A percentile compares a stretch with the other conserved stretches of the same genome.
These are phyloP conservation scores for Mercenaria mercenaria DNA, from an alignment of 1,140 invertebrate genomes.

Conservation along the genomic window DNA sequence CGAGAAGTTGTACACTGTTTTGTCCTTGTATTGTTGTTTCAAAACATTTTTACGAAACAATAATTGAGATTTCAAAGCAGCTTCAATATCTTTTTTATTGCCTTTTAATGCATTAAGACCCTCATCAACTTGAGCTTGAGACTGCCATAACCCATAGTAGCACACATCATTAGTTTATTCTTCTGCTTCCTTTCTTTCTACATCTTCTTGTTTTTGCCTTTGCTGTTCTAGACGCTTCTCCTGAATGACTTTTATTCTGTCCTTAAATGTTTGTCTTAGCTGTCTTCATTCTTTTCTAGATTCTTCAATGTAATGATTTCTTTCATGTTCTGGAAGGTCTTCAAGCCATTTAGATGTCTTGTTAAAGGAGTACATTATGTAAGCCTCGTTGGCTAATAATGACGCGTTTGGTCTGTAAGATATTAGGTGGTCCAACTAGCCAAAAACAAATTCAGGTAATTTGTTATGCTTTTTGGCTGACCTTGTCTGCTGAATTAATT, in stretches of 20 bases:
- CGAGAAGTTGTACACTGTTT: conserved; percentile 10
- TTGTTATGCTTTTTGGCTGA: conserved; percentile 62
- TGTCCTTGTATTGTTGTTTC: conserved; percentile 34
- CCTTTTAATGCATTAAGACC: not conserved
- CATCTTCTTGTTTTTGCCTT: not conserved
- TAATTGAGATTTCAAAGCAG: conserved; percentile 25
- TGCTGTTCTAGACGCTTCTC: conserved; percentile 13
- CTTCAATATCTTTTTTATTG: not conserved
- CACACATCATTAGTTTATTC: conserved; percentile 24
- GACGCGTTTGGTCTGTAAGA: conserved; percentile 43
- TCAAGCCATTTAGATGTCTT: conserved; percentile 35
- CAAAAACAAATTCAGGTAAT: conserved; percentile 60
- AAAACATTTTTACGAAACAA: conserved; percentile 51
- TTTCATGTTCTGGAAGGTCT: conserved; percentile 17
- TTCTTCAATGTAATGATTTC: not conserved
- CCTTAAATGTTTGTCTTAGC: conserved; percentile 36
- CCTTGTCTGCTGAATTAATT: not conserved
- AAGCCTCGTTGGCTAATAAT: conserved; percentile 40
- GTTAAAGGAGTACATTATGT: conserved; percentile 52
- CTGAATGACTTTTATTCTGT: conserved; percentile 37
- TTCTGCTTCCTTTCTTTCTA: conserved; percentile 20
- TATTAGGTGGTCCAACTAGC: conserved; percentile 41
- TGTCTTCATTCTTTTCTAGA: conserved; percentile 39
- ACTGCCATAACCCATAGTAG: conserved; percentile 39
- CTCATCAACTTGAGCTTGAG: conserved; percentile 2